Base-by-base conservation (phyloP, 2,113 vertebrate genomes). In the Pseudois nayaur region DNA sequence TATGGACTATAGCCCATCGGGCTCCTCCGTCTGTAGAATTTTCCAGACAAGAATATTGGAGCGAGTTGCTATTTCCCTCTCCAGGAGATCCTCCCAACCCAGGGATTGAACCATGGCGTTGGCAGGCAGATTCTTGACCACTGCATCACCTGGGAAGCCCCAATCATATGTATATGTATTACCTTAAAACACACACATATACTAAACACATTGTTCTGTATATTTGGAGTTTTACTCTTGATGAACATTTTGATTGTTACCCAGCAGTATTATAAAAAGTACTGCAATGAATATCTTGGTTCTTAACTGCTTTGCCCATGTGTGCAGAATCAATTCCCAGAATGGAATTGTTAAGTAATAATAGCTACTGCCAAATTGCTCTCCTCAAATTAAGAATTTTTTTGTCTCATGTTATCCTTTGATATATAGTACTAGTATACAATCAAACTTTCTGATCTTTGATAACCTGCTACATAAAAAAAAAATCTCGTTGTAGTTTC, bases 161-260 rank as follows among this genome's bases (percentile, higher is more conserved):
- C 71, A 90, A 29, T 33, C 21, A n/a, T 71, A 50, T 91, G 40
- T 82, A 14, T 71, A 40, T 92, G 17, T 76, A 3, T 76, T 82
- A 6, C 50, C 12, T 92, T 89, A 91, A 85, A 88, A 57, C 19
- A 82, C 40, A 90, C 13, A 60, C n/a, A 74, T 21, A 43, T 13
- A 54, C 21, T 64, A 83, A 83, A 91, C 55, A 85, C n/a, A 33
- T 92, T 84, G 13, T 86, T 81, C 8, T 82, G 27, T 87, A 5
- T 86, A 40, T 84, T 84, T 40, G 23, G 8, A 2, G 33, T 55
- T 95, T 83, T 85, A 52, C 71, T 43, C 71, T 50, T 96, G 45
- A 59, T 96, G 62, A 67, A 92, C 54, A 87, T 96, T 92, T 95
- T 96, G 45, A 57, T 84, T 88, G 21, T 95, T 92, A 96, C 15